Evolutionary conservation across 1,140 invertebrate genomes (phyloP).

Genomic region (Lepidurus packardi): DNA sequence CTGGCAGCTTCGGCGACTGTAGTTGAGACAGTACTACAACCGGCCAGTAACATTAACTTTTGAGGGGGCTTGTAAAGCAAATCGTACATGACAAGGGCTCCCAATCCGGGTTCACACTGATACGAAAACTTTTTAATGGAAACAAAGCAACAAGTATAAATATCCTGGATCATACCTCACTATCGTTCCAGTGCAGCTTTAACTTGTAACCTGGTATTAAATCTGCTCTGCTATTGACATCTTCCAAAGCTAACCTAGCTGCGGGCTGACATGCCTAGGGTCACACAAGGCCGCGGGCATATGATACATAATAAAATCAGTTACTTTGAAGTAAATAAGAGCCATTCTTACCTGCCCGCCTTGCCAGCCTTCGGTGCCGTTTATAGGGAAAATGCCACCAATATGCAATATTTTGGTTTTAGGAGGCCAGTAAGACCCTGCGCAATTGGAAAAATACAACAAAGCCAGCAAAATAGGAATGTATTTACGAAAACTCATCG

Average conservation of each 20-base stretch:
- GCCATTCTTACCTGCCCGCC: slow-evolving; percentile 64
- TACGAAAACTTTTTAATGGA: slow-evolving; percentile 29
- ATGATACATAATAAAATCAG: background rate
- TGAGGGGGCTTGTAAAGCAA: slow-evolving; percentile 91
- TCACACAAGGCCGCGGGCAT: slow-evolving; percentile 32
- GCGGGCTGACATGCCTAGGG: slow-evolving; percentile 82
- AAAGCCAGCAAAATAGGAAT: background rate
- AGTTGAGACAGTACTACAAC: slow-evolving; percentile 98
- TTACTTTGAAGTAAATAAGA: slow-evolving; percentile 25
- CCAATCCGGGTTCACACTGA: slow-evolving; percentile 95
- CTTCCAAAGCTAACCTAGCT: slow-evolving; percentile 86
- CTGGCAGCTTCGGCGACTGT: slow-evolving; percentile 98
- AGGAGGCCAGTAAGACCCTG: slow-evolving; percentile 17
- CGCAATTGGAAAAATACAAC: background rate
- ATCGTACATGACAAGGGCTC: slow-evolving; percentile 97
- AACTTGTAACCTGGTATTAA: slow-evolving; percentile 87
- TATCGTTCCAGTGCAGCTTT: slow-evolving; percentile 91
- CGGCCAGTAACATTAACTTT: slow-evolving; percentile 91
- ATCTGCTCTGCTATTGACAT: slow-evolving; percentile 86
- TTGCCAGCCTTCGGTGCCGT: slow-evolving; percentile 89
- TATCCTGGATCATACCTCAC: slow-evolving; percentile 66
- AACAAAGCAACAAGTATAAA: slow-evolving; percentile 36
- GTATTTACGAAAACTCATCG: background rate
- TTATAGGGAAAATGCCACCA: slow-evolving; percentile 95
- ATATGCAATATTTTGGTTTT: slow-evolving; percentile 75